Conservation (phyloP, 1,140 invertebrate species). For the Tetraneura akinire region DNA sequence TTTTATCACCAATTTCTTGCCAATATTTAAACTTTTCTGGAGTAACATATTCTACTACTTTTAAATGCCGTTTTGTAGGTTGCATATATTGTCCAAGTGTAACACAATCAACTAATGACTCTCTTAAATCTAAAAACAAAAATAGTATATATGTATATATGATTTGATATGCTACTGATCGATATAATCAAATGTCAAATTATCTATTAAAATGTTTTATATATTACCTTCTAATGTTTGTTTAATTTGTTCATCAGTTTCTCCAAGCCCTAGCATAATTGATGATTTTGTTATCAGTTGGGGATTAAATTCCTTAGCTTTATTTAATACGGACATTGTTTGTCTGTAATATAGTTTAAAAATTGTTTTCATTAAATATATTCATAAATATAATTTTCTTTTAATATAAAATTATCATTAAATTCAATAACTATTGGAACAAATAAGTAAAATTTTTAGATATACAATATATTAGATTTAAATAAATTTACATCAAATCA, state of each 20-base stretch:
- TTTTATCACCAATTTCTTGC: constrained; percentile 79
- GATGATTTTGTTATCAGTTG: constrained; percentile 95
- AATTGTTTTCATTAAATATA: too few species aligned
- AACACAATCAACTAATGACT: constrained; percentile 86
- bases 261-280: constrained; percentile 97
- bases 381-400: too few species aligned
- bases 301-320: constrained; percentile 78
- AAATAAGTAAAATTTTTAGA: too few species aligned
- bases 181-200: neutral
- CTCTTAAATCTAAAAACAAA: constrained; percentile 68
- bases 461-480: too few species aligned
- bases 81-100: constrained; percentile 99
- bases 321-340: constrained; percentile 78
- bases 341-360: constrained; percentile 68
- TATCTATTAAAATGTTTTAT: neutral
- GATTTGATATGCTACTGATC: too few species aligned
- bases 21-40: constrained; percentile 93
- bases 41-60: constrained; percentile 94
- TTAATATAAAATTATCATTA: too few species aligned
- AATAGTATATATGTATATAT: neutral
- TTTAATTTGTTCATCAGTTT: constrained; percentile 87
- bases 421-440: too few species aligned
- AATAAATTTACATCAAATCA: too few species aligned
- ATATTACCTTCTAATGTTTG: constrained; percentile 77
- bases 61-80: constrained; percentile 93